Percentiles rank a stretch among this genome's conserved stretches.
phyloP scores from a whole-genome alignment of 2,113 vertebrate genomes.

The Pipra filicauda region DNA sequence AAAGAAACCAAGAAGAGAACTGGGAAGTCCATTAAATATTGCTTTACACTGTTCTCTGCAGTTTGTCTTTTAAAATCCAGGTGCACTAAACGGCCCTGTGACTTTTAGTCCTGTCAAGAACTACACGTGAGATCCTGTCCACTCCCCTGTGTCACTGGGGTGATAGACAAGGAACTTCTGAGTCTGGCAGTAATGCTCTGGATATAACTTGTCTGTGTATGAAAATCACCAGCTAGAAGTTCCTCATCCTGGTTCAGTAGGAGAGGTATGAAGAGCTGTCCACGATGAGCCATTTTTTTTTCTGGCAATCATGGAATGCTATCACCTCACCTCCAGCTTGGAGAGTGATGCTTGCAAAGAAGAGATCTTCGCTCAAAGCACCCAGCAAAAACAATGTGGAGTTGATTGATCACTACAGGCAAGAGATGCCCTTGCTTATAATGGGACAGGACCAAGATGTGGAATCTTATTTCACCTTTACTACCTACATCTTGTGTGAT shows the following conservation, averaged over 20 bases:
- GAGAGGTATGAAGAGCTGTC: not conserved
- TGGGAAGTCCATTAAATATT: not conserved
- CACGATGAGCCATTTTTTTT: not conserved
- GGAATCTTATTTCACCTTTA: not conserved
- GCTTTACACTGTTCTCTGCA: not conserved
- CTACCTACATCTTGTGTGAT: not conserved
- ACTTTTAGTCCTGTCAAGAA: not conserved
- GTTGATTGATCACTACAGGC: not conserved
- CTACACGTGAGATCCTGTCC: fast-evolving
- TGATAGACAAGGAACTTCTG: not conserved
- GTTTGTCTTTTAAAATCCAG: not conserved
- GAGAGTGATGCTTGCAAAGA: not conserved
- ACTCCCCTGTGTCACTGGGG: fast-evolving
- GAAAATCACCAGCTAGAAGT: not conserved
- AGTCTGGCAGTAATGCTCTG: not conserved
- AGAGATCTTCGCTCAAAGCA: not conserved
- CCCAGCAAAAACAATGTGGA: not conserved
- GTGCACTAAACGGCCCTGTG: not conserved
- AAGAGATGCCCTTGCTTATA: not conserved
- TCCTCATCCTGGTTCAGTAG: not conserved
- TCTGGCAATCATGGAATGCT: not conserved
- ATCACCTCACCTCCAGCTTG: not conserved
- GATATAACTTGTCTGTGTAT: not conserved
- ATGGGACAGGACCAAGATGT: not conserved
- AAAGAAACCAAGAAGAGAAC: not conserved